Conservation (phyloP, 2,888 invertebrate species). For the Sarcophaga variegata region DNA sequence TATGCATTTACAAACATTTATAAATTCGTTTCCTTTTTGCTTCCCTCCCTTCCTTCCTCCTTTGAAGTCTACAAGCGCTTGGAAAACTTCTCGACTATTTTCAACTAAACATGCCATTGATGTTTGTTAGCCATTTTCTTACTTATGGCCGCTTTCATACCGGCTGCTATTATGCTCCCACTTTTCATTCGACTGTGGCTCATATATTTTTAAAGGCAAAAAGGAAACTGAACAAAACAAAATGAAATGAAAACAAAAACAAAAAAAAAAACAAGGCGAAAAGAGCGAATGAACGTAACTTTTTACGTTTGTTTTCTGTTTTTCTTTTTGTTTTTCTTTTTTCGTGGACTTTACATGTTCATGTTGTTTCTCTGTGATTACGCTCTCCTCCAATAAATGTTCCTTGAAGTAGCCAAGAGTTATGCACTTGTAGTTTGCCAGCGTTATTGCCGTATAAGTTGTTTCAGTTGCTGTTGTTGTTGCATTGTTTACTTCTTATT, state of each 20-base stretch:
- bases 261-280: not conserved
- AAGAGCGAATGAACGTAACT: conserved; percentile 12
- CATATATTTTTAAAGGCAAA: conserved; percentile 25
- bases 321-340: conserved; percentile 24
- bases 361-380: conserved; percentile 47
- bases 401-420: conserved; percentile 65
- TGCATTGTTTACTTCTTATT: conserved; percentile 14
- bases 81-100: not conserved
- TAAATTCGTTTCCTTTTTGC: conserved; percentile 15
- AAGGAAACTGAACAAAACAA: not conserved
- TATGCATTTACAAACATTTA: conserved; percentile 60
- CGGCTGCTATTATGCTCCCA: conserved; percentile 21
- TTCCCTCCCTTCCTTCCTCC: not conserved
- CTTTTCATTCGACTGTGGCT: conserved; percentile 35
- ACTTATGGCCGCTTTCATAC: conserved; percentile 31
- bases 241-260: not conserved
- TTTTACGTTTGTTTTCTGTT: conserved; percentile 28
- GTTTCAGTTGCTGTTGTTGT: conserved; percentile 5
- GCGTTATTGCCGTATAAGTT: not conserved
- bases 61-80: not conserved
- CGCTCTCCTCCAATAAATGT: conserved; percentile 62
- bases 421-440: conserved; percentile 28
- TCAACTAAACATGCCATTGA: conserved; percentile 37
- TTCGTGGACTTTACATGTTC: not conserved
- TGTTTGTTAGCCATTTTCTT: conserved; percentile 51